Conservation (phyloP, 2,113 vertebrate species). For the Corvus hawaiiensis region DNA sequence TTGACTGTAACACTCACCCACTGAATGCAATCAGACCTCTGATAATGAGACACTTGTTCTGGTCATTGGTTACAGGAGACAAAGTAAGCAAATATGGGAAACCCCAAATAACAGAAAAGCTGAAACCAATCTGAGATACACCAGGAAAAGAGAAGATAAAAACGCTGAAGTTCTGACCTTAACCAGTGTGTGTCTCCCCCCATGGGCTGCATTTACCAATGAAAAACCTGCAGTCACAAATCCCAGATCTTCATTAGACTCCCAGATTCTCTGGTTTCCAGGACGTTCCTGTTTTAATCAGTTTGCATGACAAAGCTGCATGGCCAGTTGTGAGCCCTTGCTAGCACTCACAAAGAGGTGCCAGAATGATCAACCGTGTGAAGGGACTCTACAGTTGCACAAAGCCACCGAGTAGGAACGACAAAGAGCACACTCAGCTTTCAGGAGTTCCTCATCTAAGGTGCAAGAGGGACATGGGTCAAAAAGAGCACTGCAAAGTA, state of each 20-base stretch:
- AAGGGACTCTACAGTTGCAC: background rate
- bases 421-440: background rate
- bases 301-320: background rate
- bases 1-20: background rate
- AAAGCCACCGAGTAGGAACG: accelerated
- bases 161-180: background rate
- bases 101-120: background rate
- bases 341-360: background rate
- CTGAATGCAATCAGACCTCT: background rate
- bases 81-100: background rate
- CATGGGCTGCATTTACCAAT: background rate
- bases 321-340: background rate
- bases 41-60: background rate
- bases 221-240: background rate
- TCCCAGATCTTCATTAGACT: background rate
- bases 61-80: background rate
- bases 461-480: background rate
- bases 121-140: background rate
- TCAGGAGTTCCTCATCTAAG: background rate
- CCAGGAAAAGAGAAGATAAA: background rate
- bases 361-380: accelerated
- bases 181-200: background rate
- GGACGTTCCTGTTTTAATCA: background rate
- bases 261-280: background rate
- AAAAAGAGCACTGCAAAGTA: background rate